phyloP scores from a whole-genome alignment of 2,113 vertebrate species.

The Morone chrysops region DNA sequence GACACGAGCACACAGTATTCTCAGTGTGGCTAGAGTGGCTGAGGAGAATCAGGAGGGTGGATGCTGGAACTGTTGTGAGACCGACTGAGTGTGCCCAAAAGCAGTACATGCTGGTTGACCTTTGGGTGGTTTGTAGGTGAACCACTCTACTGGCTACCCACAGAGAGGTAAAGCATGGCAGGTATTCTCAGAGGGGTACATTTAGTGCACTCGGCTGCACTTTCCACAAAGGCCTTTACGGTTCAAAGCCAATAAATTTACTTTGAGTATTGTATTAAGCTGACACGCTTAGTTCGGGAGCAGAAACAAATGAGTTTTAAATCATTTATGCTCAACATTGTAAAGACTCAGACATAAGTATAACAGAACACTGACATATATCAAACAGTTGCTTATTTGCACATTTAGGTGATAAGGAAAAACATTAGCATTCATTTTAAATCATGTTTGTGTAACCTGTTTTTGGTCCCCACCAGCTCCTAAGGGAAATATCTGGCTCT shows the following conservation, averaged over 20 bases:
- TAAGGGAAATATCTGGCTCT: no score
- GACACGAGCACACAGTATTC: slow-evolving; percentile 2
- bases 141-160: background rate
- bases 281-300: background rate
- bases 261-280: background rate
- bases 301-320: background rate
- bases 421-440: no score
- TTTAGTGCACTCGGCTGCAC: background rate
- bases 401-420: no score
- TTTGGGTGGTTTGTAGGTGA: slow-evolving; percentile 17
- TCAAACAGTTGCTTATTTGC: no score
- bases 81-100: background rate
- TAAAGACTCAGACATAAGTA: background rate
- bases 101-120: slow-evolving; percentile 20
- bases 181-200: background rate
- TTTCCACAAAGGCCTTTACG: background rate
- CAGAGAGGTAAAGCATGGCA: slow-evolving; percentile 3
- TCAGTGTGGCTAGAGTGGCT: background rate
- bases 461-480: no score
- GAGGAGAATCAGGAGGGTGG: background rate
- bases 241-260: background rate
- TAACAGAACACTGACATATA: background rate
- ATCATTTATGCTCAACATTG: background rate
- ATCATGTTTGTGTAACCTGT: no score
- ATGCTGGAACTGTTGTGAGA: background rate